Evolutionary conservation across 1,140 invertebrate species (phyloP), one percentile per base, ranked within the genome.

Genomic region (Panulirus ornatus): DNA sequence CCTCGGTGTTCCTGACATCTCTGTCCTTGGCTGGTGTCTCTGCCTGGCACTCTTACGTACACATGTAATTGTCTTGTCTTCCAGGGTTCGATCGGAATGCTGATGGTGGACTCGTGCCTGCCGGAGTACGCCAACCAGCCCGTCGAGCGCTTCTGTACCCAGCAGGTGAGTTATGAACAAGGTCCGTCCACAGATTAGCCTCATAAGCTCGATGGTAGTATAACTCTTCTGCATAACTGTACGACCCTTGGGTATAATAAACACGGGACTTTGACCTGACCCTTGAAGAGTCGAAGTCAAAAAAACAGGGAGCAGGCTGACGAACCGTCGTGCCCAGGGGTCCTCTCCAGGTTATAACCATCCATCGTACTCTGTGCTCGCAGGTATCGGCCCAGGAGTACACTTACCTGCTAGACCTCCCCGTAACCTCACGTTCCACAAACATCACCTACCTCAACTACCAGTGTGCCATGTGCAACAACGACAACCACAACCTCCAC

Each of bases 401-500:
- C 79, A 89, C n/a, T 27, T 89, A 83, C 38, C 22, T 83, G 0
- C 47, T 89, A 44, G 87, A 89, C 47, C 19, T 89, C 6, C 34
- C 78, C 5, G 87, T 89, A 3, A 89, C 87, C 34, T 89, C 87
- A 22, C 36, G 70, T 5, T 6, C 11, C 70, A 83, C 78, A 44
- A 89, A 89, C 70, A 82, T 47, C 30, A 89, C 87, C 22, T 89
- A 89, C 44, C 79, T 40, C 9, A 89, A 83, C 36, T 83, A 83
- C 51, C 79, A 89, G 44, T 89, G 87, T 34, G 87, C 87, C 47
- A 30, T 82, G 36, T 89, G 87, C 47, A 82, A 89, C 79, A 27
- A 75, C 27, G 87, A 89, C 34, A 79, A 66, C 8, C 1, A n/a
- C 8, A 34, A 75, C 40, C 70, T 89, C 16, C 78, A 89, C 70